phyloP scores from a whole-genome alignment of 2,888 invertebrate species.

The Noctua janthina region DNA sequence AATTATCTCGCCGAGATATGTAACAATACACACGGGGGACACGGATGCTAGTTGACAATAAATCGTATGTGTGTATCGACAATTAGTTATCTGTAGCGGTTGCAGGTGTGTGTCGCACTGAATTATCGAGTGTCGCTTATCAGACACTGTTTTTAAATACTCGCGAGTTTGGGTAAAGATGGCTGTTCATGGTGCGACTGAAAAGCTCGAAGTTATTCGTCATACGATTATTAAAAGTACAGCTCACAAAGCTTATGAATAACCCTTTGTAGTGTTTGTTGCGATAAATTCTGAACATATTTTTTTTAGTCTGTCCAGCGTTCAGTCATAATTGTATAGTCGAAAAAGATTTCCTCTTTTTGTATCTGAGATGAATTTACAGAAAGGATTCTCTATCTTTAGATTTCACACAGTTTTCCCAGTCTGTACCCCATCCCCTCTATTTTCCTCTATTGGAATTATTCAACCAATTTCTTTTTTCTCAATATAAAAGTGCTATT shows the following conservation, averaged over 20 bases:
- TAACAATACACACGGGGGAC: slow-evolving; percentile 59
- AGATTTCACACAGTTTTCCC: not conserved
- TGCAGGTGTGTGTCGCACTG: slow-evolving; percentile 44
- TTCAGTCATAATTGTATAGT: not conserved
- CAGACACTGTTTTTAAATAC: slow-evolving; percentile 34
- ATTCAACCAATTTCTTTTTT: not conserved
- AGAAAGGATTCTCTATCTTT: not conserved
- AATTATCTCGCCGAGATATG: slow-evolving; percentile 65
- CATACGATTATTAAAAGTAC: not conserved
- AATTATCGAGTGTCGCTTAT: slow-evolving; percentile 50
- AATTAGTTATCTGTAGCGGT: slow-evolving; percentile 65
- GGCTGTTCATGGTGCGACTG: slow-evolving; percentile 10
- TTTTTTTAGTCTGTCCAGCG: not conserved
- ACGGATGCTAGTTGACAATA: slow-evolving; percentile 48
- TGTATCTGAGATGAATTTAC: not conserved
- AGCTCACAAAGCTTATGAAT: not conserved
- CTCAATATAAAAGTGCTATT: not conserved
- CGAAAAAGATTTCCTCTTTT: not conserved
- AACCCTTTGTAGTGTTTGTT: not conserved
- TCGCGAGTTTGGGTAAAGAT: slow-evolving; percentile 17
- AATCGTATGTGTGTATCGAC: slow-evolving; percentile 62
- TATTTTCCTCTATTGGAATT: not conserved
- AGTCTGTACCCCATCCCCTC: not conserved
- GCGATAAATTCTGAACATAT: not conserved
- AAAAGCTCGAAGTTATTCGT: not conserved